Base-by-base conservation (phyloP, 2,797 vertebrate genomes). In the Phyllotis vaccarum region DNA sequence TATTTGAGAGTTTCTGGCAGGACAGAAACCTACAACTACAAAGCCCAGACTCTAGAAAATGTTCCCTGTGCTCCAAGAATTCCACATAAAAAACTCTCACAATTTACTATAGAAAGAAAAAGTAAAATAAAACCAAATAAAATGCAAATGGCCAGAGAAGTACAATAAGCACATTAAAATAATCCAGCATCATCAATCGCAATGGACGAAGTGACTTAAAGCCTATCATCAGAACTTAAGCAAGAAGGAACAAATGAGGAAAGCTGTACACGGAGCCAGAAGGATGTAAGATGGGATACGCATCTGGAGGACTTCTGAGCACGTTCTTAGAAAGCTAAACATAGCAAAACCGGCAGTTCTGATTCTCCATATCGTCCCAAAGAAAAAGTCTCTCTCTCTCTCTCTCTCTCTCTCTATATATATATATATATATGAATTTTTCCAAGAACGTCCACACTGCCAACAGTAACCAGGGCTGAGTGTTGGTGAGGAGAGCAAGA, bases 41-140 rank as follows among this genome's bases (percentile, higher is more conserved):
- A 95, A 37, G 17, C 7, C 46, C 37, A 79, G 60, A 13, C 24
- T 19, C 3, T 37, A n/a, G 91, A 89, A 90, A 83, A 87, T 56
- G 66, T 75, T 86, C 29, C 22, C 62, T 49, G 34, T 74, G 43
- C 74, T 17, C 49, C 79, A 62, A 58, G 91, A 29, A 11, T 29
- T n/a, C 58, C 22, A 31, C 56, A 80, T 24, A 81, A 85, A 96
- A 58, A 89, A 75, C 19, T 64, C 56, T 79, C 43, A 74, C 9
- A 43, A 43, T 31, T 52, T 81, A 72, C 24, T 70, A 2, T 56
- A 34, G 70, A 60, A 94, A 75, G 13, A 1, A 68, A 86, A 94
- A 70, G 5, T 24, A 79, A 66, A 37, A 46, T 5, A 62, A 49
- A 52, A 40, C 9, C 0, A 21, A 68, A 31, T 17, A n/a, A 64